Evolutionary conservation across 2,797 vertebrate genomes (phyloP).

Genomic region (Hydrocynus forskahlii): DNA sequence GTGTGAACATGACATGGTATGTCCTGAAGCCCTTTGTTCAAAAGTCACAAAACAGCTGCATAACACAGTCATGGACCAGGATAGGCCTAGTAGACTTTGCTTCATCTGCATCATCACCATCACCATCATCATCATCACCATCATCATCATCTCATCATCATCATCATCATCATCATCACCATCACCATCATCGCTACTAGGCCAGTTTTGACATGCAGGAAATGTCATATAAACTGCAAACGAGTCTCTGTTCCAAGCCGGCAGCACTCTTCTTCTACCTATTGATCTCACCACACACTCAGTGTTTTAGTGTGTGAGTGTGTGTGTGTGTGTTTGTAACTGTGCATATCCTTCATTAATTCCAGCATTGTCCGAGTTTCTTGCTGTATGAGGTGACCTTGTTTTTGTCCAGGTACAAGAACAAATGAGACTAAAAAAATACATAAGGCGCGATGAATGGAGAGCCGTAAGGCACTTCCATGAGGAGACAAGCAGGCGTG

Average conservation of each 20-base stretch:
- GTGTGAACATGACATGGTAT: constrained; percentile 27
- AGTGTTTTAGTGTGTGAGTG: neutral
- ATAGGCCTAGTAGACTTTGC: constrained; percentile 10
- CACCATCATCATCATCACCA: neutral
- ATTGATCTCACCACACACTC: constrained; percentile 7
- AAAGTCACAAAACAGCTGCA: constrained; percentile 21
- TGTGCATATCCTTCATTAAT: constrained; percentile 3
- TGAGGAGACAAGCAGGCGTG: constrained; percentile 38
- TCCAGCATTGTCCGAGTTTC: constrained; percentile 21
- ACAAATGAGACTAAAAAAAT: constrained; percentile 29
- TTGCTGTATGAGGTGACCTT: constrained; percentile 24
- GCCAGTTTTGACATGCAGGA: constrained; percentile 31
- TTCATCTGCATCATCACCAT: constrained; percentile 26
- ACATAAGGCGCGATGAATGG: constrained; percentile 51
- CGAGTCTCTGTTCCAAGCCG: constrained; percentile 28
- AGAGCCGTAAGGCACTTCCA: constrained; percentile 63
- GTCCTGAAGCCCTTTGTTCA: constrained; percentile 10
- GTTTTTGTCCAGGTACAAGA: constrained; percentile 18
- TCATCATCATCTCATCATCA: too few species aligned
- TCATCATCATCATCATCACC: too few species aligned
- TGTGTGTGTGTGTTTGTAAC: neutral
- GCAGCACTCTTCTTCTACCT: neutral
- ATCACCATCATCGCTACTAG: constrained; percentile 28
- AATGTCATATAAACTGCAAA: constrained; percentile 28
- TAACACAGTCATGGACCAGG: constrained; percentile 36